A percentile compares a stretch with the other conserved stretches of the same genome.
Evolutionary conservation across 2,113 vertebrate species (phyloP).

Genomic region (Gila orcuttii): DNA sequence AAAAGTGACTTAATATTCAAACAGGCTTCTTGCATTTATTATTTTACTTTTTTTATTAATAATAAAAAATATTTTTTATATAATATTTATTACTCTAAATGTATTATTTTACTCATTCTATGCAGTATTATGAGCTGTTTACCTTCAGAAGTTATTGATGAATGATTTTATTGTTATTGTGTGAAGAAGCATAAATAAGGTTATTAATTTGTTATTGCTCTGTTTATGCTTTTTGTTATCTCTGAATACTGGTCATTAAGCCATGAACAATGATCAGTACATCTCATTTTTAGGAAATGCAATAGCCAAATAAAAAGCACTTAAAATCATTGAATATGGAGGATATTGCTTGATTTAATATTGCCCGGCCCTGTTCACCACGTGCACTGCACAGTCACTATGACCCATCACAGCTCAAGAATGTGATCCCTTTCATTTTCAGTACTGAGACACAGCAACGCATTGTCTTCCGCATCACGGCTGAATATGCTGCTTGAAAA

Average conservation of each 20-base stretch:
- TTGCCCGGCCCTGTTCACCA: not conserved
- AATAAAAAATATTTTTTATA: no score
- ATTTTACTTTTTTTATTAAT: not conserved
- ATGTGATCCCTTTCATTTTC: not conserved
- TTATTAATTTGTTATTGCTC: not conserved
- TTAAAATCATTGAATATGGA: not conserved
- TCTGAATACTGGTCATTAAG: not conserved
- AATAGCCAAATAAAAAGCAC: not conserved
- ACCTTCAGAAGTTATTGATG: not conserved
- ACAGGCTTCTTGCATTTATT: not conserved
- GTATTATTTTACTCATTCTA: not conserved
- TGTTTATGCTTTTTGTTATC: not conserved
- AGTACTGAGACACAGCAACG: not conserved
- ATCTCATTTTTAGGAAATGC: not conserved
- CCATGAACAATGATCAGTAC: not conserved
- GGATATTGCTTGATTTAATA: not conserved
- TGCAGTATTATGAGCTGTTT: not conserved
- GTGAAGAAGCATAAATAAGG: not conserved
- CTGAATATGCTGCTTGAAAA: not conserved
- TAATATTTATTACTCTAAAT: no score
- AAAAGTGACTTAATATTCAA: not conserved
- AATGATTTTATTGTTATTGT: not conserved
- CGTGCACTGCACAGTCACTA: not conserved
- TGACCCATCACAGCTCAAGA: conserved; percentile 7
- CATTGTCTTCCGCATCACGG: not conserved